Evolutionary conservation across 2,797 vertebrate species (phyloP).

Genomic region (Jordanella pulchra): DNA sequence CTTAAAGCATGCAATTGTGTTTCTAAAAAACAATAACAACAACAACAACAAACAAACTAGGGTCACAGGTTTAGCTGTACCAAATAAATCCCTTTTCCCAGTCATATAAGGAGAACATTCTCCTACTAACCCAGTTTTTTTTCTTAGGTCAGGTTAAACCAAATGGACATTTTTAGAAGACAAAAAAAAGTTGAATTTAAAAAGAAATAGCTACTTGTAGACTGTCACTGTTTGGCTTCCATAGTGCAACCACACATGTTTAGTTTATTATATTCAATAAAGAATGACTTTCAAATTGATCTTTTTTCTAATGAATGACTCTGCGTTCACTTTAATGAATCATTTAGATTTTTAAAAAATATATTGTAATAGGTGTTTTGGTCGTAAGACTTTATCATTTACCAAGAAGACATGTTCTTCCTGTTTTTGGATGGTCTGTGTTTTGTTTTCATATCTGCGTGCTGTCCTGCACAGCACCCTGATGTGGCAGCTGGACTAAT

Average conservation of each 20-base stretch:
- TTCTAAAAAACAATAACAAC: no score
- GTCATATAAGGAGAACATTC: neutral
- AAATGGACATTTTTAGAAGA: neutral
- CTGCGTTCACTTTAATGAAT: neutral
- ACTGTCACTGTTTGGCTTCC: neutral
- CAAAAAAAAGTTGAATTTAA: neutral
- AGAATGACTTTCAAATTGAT: neutral
- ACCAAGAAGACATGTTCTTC: neutral
- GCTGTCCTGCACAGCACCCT: slow-evolving; percentile 37
- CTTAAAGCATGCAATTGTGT: neutral
- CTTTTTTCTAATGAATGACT: neutral
- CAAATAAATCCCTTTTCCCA: neutral
- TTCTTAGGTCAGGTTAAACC: neutral
- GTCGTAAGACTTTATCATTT: neutral
- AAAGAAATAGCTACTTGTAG: no score
- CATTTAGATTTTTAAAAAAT: neutral
- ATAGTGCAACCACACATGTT: neutral
- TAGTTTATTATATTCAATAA: neutral
- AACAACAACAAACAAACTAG: no score
- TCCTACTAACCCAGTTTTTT: neutral
- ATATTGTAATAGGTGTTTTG: neutral
- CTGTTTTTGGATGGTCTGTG: slow-evolving; percentile 8
- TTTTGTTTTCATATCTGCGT: slow-evolving; percentile 16
- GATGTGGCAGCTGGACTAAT: slow-evolving; percentile 77
- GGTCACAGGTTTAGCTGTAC: neutral